Evolutionary conservation across 2,113 vertebrate genomes (phyloP).

Genomic region (Aix galericulata): DNA sequence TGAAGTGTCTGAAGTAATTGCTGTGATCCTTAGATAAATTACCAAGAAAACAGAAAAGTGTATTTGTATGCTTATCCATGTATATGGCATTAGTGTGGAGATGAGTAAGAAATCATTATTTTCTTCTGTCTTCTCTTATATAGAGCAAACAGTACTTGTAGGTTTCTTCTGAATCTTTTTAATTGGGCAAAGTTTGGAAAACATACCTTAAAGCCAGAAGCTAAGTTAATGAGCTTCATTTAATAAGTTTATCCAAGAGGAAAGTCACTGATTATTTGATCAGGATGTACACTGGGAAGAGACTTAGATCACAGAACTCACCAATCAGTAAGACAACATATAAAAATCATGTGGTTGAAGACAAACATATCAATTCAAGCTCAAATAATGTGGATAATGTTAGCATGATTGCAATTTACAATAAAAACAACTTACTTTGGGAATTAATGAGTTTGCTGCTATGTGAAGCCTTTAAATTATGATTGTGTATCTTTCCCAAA

Average conservation of each 20-base stretch:
- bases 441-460: background rate
- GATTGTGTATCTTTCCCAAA: background rate
- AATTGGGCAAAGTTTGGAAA: background rate
- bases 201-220: background rate
- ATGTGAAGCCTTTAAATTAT: background rate
- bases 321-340: background rate
- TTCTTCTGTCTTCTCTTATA: background rate
- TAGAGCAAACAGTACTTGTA: background rate
- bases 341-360: background rate
- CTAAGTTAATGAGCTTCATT: background rate
- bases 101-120: background rate
- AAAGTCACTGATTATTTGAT: background rate
- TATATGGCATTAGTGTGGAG: background rate
- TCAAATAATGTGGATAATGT: background rate
- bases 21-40: background rate
- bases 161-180: background rate
- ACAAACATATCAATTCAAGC: background rate
- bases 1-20: conserved; percentile 32
- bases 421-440: background rate
- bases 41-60: background rate
- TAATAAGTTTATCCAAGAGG: background rate
- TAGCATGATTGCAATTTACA: background rate
- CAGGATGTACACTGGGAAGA: background rate
- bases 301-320: background rate
- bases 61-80: background rate